These are phyloP conservation scores for Oreocharis arfaki DNA, from an alignment of 2,113 vertebrate genomes.

Conservation along the genomic window DNA sequence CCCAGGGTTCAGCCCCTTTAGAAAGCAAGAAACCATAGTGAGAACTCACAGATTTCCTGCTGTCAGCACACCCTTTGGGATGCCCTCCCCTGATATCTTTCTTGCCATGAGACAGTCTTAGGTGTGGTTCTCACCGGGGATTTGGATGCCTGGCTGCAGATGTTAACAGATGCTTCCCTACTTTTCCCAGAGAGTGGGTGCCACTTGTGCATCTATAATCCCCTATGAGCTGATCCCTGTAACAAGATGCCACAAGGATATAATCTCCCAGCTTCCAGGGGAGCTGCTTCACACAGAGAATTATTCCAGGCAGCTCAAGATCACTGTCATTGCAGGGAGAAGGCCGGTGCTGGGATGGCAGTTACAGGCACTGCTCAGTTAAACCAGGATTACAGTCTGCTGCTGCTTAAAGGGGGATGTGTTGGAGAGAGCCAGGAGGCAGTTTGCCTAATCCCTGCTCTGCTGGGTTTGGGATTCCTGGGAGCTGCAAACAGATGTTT, in stretches of 20 bases:
- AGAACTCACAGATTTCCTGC: neutral
- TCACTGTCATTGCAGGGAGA: neutral
- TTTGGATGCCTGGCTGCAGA: neutral
- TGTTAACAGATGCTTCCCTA: neutral
- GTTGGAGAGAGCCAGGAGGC: neutral
- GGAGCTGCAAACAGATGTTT: neutral
- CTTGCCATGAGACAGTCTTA: neutral
- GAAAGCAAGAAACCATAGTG: neutral
- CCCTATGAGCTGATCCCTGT: neutral
- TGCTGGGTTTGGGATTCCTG: neutral
- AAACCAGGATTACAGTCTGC: neutral
- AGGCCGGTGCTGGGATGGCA: neutral
- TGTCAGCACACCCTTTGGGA: neutral
- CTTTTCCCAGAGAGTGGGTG: neutral
- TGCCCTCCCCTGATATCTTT: neutral
- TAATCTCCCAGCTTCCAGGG: neutral
- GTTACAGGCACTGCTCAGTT: neutral
- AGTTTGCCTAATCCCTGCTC: neutral
- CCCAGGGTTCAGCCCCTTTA: neutral
- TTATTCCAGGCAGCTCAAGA: neutral
- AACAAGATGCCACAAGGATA: neutral
- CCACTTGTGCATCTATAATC: neutral
- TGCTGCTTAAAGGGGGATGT: neutral
- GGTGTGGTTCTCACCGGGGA: neutral
- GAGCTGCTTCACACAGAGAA: neutral